A percentile compares a stretch with the other conserved stretches of the same genome.
These are phyloP conservation scores for Metopolophium dirhodum DNA, from an alignment of 1,140 invertebrate species.

Conservation along the genomic window DNA sequence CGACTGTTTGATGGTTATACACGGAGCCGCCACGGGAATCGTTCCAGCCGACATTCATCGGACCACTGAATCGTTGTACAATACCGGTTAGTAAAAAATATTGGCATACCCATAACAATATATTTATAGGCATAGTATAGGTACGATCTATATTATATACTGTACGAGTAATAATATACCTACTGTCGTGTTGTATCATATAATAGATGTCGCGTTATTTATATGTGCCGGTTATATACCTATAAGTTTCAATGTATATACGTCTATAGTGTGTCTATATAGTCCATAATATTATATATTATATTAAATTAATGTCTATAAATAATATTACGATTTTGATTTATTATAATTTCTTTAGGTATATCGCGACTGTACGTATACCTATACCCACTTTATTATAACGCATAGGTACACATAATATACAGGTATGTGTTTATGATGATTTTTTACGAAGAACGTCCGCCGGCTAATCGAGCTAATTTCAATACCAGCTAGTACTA, in stretches of 20 bases:
- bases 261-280: too few relatives aligned
- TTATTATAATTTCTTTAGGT: background rate
- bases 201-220: background rate
- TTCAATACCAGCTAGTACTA: background rate
- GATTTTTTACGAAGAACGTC: background rate
- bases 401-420: background rate
- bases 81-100: constrained; percentile 34
- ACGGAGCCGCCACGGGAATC: constrained; percentile 56
- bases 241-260: too few relatives aligned
- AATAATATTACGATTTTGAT: background rate
- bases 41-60: constrained; percentile 48
- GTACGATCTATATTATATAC: background rate
- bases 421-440: background rate
- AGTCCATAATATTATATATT: too few relatives aligned
- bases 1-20: constrained; percentile 55
- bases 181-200: too few relatives aligned
- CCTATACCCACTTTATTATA: background rate
- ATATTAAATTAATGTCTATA: background rate
- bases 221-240: background rate
- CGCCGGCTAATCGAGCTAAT: background rate
- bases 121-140: background rate
- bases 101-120: background rate
- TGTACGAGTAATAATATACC: background rate
- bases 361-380: background rate
- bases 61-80: constrained; percentile 49